A percentile compares a stretch with the other conserved stretches of the same genome.
Conservation (phyloP, 2,113 vertebrate species). For the Melozone crissalis region DNA sequence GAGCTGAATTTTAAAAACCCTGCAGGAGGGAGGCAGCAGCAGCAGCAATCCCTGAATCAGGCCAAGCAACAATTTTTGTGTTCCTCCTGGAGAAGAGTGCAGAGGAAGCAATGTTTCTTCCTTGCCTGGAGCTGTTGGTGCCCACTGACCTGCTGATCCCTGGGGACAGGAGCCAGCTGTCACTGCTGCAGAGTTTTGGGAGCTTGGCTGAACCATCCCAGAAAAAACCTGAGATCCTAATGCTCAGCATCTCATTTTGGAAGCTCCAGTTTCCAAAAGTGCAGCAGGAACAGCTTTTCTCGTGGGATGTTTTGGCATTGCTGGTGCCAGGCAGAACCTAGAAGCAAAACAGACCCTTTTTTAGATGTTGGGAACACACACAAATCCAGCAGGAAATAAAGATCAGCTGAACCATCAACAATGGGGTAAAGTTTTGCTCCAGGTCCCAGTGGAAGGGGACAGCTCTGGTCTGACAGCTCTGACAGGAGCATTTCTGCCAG, state of each 20-base stretch:
- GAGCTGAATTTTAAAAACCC: constrained; percentile 14
- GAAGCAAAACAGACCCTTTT: constrained; percentile 49
- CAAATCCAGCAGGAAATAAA: constrained; percentile 14
- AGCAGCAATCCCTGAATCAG: neutral
- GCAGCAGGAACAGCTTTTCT: constrained; percentile 59
- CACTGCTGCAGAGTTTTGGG: neutral
- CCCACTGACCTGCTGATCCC: neutral
- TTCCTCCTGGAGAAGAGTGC: neutral
- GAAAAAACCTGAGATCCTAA: neutral
- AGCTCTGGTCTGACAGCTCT: neutral
- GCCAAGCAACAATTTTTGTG: neutral
- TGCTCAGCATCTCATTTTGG: constrained; percentile 19
- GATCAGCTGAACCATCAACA: neutral
- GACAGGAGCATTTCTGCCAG: neutral
- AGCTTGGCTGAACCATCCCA: neutral
- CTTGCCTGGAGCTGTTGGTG: constrained; percentile 2
- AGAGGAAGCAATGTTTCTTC: neutral
- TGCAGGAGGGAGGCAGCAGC: constrained; percentile 25
- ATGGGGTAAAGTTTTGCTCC: neutral
- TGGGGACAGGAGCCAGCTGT: neutral
- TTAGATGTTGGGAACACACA: constrained; percentile 9
- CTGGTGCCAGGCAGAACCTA: constrained; percentile 61
- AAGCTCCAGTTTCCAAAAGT: constrained; percentile 60
- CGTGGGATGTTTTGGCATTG: constrained; percentile 52
- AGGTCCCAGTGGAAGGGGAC: neutral